A percentile compares a stretch with the other conserved stretches of the same genome.
phyloP scores from a whole-genome alignment of 2,888 invertebrate species.

The Allygus modestus region DNA sequence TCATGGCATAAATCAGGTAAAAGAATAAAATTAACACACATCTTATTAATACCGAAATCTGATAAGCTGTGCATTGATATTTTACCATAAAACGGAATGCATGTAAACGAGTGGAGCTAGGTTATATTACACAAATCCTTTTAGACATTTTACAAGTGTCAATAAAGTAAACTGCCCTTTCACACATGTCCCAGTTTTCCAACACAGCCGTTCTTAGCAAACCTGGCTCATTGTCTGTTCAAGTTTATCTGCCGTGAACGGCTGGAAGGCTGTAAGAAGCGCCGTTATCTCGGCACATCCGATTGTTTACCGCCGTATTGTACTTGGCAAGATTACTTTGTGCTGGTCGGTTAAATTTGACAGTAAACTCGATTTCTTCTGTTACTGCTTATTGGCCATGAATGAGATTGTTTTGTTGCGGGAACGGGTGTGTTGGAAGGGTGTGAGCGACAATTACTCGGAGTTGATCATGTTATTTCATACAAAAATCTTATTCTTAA shows the following conservation, averaged over 20 bases:
- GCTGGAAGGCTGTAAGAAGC: conserved; percentile 12
- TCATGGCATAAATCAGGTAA: too few relatives aligned
- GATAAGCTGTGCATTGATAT: too few relatives aligned
- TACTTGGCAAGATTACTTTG: conserved; percentile 39
- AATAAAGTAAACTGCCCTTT: neutral
- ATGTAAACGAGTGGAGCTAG: too few relatives aligned
- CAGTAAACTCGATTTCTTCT: conserved; percentile 41
- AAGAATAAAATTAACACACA: too few relatives aligned
- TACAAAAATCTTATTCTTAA: too few relatives aligned
- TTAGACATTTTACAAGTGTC: too few relatives aligned
- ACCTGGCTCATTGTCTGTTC: neutral
- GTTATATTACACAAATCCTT: too few relatives aligned
- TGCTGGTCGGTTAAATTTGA: conserved; percentile 35
- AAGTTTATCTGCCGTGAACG: conserved; percentile 32
- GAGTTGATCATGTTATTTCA: too few relatives aligned
- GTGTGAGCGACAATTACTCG: too few relatives aligned
- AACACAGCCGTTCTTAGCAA: neutral
- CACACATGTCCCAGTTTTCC: conserved; percentile 24
- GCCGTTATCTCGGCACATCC: conserved; percentile 30
- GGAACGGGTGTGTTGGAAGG: neutral
- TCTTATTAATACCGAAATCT: too few relatives aligned
- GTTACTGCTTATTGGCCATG: conserved; percentile 31
- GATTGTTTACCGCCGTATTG: conserved; percentile 42
- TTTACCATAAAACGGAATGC: too few relatives aligned
- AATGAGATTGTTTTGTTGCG: conserved; percentile 24